Conservation (phyloP, 2,888 invertebrate genomes). For the Synanthedon tipuliformis region DNA sequence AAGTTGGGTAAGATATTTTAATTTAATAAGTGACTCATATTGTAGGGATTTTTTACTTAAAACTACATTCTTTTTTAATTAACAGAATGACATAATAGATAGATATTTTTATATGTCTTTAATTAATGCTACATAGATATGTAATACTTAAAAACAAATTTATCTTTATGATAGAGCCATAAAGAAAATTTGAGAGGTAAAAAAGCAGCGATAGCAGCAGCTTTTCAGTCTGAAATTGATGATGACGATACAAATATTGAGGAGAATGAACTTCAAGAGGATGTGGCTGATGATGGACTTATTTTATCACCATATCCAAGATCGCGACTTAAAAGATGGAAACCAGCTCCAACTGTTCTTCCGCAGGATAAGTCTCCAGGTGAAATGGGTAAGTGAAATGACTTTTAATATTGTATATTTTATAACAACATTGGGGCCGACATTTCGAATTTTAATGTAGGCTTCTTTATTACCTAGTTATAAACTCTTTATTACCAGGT, state of each 20-base stretch:
- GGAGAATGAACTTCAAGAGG: slow-evolving; percentile 42
- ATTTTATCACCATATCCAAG: slow-evolving; percentile 39
- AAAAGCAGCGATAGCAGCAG: slow-evolving; percentile 59
- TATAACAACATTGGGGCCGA: no score
- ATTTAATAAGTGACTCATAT: no score
- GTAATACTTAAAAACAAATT: not conserved
- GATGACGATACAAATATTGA: slow-evolving; percentile 45
- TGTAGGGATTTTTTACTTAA: no score
- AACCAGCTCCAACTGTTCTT: slow-evolving; percentile 75
- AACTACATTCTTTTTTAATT: no score
- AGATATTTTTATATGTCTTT: no score
- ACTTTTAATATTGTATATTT: no score
- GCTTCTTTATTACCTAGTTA: no score
- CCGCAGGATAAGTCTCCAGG: slow-evolving; percentile 79
- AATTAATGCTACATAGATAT: not conserved
- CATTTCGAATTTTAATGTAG: no score
- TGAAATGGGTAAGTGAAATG: slow-evolving; percentile 77
- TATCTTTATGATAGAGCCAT: slow-evolving; percentile 7
- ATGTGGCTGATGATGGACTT: slow-evolving; percentile 43
- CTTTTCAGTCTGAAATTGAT: slow-evolving; percentile 32
- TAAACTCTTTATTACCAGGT: no score
- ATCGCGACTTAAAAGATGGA: slow-evolving; percentile 75
- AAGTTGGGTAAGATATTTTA: no score
- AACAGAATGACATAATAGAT: no score
- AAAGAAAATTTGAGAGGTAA: slow-evolving; percentile 47